Evolutionary conservation across 37 sponge, comb jelly and placozoan genomes (phyloP).

Genomic region (Halichondria panicea): DNA sequence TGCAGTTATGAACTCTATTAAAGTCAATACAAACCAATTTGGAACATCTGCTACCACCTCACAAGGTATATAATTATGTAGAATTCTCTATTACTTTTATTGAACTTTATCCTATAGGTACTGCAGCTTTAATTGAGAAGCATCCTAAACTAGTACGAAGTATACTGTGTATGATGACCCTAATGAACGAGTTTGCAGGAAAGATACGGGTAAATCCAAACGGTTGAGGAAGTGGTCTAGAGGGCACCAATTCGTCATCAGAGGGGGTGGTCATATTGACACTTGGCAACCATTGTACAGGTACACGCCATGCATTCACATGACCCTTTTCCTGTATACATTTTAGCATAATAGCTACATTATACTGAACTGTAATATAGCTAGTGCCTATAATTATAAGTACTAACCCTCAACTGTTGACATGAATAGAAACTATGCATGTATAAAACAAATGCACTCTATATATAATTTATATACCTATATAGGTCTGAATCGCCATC

Average conservation of each 20-base stretch:
- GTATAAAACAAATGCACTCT: not conserved
- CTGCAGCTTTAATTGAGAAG: not conserved
- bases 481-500: conserved; percentile 40
- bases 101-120: not conserved
- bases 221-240: conserved; percentile 21
- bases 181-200: not conserved
- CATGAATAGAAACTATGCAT: not conserved
- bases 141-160: not conserved
- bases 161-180: not conserved
- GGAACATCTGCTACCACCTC: conserved; percentile 16
- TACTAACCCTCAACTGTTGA: not conserved
- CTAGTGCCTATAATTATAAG: not conserved
- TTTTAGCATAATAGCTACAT: too few relatives aligned
- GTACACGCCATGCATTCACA: conserved; percentile 2
- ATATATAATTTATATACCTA: not conserved
- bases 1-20: not conserved
- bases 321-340: not conserved
- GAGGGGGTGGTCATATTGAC: conserved; percentile 36
- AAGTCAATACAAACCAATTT: not conserved
- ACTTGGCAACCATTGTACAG: conserved; percentile 34
- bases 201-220: conserved; percentile 8
- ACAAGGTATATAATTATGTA: conserved; percentile 28
- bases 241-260: conserved; percentile 27
- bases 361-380: not conserved
- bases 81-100: not conserved